Evolutionary conservation across 2,797 vertebrate genomes (phyloP).

Genomic region (Brachymystax lenok): DNA sequence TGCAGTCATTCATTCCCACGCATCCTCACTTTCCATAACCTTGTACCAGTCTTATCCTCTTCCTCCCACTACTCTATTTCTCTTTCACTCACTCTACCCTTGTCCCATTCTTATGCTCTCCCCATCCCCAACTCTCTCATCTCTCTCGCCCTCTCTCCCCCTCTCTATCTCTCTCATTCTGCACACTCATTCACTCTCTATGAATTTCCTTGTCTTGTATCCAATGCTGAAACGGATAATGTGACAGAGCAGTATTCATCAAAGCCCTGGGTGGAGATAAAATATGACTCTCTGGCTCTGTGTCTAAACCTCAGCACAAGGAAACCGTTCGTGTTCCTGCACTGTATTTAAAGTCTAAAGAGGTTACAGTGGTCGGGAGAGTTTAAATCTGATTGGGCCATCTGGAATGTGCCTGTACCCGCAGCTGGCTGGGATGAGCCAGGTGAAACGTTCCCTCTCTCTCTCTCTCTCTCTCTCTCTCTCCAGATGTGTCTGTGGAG

Average conservation of each 20-base stretch:
- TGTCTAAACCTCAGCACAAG: constrained; percentile 1
- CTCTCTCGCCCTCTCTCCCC: neutral
- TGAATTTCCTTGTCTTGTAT: constrained; percentile 1
- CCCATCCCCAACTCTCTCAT: neutral
- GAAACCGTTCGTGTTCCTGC: constrained; percentile 40
- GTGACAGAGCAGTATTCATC: constrained; percentile 7
- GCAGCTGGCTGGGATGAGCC: neutral
- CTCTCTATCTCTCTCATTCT: neutral
- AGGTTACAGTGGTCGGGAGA: constrained; percentile 5
- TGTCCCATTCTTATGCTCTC: neutral
- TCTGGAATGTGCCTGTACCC: constrained; percentile 32
- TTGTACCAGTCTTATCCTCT: neutral
- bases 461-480: neutral
- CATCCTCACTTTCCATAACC: neutral
- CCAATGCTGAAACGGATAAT: neutral
- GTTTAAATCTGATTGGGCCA: constrained; percentile 40
- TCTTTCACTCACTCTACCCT: neutral
- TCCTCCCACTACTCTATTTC: neutral
- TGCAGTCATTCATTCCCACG: neutral
- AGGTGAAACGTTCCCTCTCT: constrained; percentile 6
- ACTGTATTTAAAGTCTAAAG: constrained; percentile 16
- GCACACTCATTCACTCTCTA: neutral
- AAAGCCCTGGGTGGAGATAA: constrained; percentile 3
- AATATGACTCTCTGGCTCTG: neutral
- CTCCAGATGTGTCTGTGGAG: constrained; percentile 5